Conservation (phyloP, 2,113 vertebrate genomes). For the Daboia siamensis region DNA sequence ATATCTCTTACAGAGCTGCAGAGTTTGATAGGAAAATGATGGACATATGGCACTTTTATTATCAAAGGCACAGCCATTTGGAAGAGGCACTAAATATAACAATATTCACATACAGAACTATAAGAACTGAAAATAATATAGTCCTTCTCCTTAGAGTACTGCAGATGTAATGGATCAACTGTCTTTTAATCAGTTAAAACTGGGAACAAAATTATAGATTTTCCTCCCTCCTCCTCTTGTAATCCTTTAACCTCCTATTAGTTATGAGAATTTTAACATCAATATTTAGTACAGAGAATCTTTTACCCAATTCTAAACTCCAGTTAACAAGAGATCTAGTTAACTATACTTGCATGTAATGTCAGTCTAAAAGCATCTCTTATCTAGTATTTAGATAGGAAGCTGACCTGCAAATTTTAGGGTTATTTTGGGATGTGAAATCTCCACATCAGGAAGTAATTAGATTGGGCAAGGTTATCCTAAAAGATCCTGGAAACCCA, state of each 20-base stretch:
- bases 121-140: background rate
- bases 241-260: background rate
- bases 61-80: background rate
- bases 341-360: background rate
- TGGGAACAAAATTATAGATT: no score
- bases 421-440: background rate
- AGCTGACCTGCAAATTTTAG: background rate
- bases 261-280: background rate
- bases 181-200: background rate
- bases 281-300: background rate
- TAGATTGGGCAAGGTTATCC: background rate
- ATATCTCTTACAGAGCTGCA: slow-evolving; percentile 4
- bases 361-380: background rate
- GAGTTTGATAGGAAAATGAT: background rate
- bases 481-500: background rate
- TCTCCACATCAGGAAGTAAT: background rate
- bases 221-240: background rate
- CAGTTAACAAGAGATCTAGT: background rate
- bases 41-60: background rate
- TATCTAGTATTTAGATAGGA: background rate
- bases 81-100: slow-evolving; percentile 1
- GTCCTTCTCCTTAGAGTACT: background rate
- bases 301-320: background rate
- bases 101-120: background rate
- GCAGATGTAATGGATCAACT: background rate